A percentile compares a stretch with the other conserved stretches of the same genome.
Evolutionary conservation across 2,113 vertebrate genomes (phyloP).

Genomic region (Chelonoidis abingdonii): DNA sequence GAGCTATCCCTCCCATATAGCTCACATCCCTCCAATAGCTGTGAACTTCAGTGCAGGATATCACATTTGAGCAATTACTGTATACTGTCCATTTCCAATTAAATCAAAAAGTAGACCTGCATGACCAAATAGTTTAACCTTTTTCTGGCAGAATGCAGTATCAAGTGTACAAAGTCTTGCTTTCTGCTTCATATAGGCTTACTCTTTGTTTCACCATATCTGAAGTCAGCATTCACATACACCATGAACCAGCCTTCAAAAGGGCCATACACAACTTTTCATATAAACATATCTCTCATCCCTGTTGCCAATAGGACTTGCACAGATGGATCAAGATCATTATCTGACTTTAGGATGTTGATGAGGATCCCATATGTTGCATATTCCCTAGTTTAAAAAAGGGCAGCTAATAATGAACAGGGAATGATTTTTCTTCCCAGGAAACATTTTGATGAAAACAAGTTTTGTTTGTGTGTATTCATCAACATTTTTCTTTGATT

Average conservation of each 20-base stretch:
- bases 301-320: accelerated
- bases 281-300: neutral
- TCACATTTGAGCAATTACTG: neutral
- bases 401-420: neutral
- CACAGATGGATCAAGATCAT: neutral
- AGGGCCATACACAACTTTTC: neutral
- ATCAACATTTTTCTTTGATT: neutral
- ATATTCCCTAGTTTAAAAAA: neutral
- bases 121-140: neutral
- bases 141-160: neutral
- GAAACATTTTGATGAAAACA: neutral
- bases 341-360: neutral
- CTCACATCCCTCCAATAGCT: neutral
- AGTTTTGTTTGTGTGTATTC: neutral
- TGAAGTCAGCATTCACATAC: neutral
- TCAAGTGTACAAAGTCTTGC: neutral
- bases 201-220: neutral
- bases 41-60: neutral
- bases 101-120: neutral
- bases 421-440: neutral
- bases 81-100: neutral
- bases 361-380: neutral
- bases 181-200: neutral
- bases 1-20: no score
- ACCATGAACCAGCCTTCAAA: neutral